Base-by-base conservation (phyloP, 2,888 invertebrate genomes). In the Drosophila tanythrix region DNA sequence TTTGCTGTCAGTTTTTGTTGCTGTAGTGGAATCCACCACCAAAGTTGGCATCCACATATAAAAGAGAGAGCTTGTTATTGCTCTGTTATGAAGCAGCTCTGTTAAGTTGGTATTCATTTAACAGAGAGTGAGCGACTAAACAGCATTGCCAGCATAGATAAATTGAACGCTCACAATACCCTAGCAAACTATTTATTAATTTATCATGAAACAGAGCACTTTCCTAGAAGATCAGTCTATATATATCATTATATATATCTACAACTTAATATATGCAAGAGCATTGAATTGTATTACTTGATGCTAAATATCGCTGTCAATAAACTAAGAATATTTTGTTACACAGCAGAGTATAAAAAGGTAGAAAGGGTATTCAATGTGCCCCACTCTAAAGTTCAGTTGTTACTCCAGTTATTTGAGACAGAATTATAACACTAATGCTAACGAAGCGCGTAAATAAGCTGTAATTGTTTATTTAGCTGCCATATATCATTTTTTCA, bases 11-110 rank as follows among this genome's bases (percentile, higher is more conserved):
- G 57, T 81, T 78, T 46, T 75, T 73, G 68, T 76, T 85, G 75
- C 83, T 79, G 83, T 75, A 74, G 70, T 75, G 82, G 72, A 83
- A 84, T 82, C 82, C 82, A 82, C 83, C 85, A 84, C 88, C 63
- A 72, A 69, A 64, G 36, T 56, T 70, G 67, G 48, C 67, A 66
- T 77, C 69, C 72, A 81, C 72, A 81, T 38, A 6, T 5, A 55
- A 68, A 50, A 59, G 61, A 81, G 68, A 66, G 56, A 21, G 38
- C 27, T 71, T 79, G 72, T 72, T 77, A 70, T 43, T 51, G 59
- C 50, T n/a, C 71, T 76, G 76, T 60, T 61, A 76, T 61, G n/a
- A 40, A 38, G 48, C 56, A 56, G 36, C 35, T 57, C 48, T 68
- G 68, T 68, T 68, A 68, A 67, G 3, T 21, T 31, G 15, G 18